phyloP scores from a whole-genome alignment of 2,888 invertebrate genomes.

The Archips crataeganus region DNA sequence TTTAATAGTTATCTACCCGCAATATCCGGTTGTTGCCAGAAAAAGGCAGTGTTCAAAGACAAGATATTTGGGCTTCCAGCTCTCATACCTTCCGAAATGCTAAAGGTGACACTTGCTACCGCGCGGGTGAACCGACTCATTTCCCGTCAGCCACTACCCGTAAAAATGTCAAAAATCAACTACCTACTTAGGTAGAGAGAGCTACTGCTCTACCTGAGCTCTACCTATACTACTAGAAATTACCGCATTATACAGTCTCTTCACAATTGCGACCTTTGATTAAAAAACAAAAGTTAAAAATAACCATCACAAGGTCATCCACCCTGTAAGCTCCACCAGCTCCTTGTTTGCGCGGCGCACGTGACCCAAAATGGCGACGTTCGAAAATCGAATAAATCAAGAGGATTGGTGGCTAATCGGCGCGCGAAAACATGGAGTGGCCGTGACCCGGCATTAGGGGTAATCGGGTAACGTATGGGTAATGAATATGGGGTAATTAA shows the following conservation, averaged over 20 bases:
- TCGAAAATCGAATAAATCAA: conserved; percentile 79
- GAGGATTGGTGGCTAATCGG: conserved; percentile 79
- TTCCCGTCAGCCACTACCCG: no score
- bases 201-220: no score
- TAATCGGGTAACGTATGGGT: conserved; percentile 27
- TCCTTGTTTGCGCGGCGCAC: conserved; percentile 70
- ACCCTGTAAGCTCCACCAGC: conserved; percentile 56
- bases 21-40: no score
- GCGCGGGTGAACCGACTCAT: no score
- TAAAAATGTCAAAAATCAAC: no score
- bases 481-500: conserved; percentile 28
- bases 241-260: not conserved
- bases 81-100: no score
- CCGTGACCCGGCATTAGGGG: conserved; percentile 37
- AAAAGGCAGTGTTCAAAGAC: no score
- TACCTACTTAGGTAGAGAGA: no score
- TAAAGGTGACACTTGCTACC: no score
- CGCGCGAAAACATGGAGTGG: conserved; percentile 22
- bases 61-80: no score
- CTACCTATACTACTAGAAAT: not conserved
- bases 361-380: conserved; percentile 77
- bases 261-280: not conserved
- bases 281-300: not conserved
- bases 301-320: conserved; percentile 42
- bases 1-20: no score